Evolutionary conservation across 2,797 vertebrate species (phyloP).

Genomic region (Threskiornis aethiopicus): DNA sequence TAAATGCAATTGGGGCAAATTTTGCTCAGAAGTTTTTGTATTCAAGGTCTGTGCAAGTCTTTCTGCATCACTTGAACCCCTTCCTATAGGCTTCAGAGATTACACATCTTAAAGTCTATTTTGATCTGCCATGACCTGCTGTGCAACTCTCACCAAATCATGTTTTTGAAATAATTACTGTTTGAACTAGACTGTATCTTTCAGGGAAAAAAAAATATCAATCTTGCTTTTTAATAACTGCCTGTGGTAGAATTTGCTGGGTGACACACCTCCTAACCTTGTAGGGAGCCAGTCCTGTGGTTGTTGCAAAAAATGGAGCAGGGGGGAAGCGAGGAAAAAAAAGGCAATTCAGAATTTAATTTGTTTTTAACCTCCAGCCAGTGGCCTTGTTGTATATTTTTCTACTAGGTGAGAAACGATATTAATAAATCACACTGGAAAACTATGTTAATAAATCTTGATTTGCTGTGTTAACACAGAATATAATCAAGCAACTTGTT

Average conservation of each 20-base stretch:
- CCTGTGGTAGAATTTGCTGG: not conserved
- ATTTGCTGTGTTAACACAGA: not conserved
- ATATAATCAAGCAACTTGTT: not conserved
- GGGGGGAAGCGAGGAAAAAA: fast-evolving
- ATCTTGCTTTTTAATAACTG: not conserved
- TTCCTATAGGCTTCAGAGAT: not conserved
- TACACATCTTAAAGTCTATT: not conserved
- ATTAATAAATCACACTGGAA: not conserved
- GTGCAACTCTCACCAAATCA: not conserved
- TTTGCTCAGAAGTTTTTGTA: not conserved
- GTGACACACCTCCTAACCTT: not conserved
- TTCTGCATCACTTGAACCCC: not conserved
- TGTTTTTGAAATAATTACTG: not conserved
- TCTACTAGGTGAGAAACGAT: not conserved
- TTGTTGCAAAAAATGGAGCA: not conserved
- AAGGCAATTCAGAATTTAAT: not conserved
- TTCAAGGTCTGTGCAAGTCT: not conserved
- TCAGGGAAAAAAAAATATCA: not conserved
- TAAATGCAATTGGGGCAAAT: not conserved
- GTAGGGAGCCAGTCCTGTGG: not conserved
- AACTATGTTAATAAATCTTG: not conserved
- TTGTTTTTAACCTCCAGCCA: not conserved
- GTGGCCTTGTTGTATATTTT: not conserved
- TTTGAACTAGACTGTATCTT: not conserved
- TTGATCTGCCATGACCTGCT: not conserved